Evolutionary conservation across 2,888 invertebrate genomes (phyloP), one percentile per base, ranked within the genome.

Genomic region (Tenthredo distinguenda): DNA sequence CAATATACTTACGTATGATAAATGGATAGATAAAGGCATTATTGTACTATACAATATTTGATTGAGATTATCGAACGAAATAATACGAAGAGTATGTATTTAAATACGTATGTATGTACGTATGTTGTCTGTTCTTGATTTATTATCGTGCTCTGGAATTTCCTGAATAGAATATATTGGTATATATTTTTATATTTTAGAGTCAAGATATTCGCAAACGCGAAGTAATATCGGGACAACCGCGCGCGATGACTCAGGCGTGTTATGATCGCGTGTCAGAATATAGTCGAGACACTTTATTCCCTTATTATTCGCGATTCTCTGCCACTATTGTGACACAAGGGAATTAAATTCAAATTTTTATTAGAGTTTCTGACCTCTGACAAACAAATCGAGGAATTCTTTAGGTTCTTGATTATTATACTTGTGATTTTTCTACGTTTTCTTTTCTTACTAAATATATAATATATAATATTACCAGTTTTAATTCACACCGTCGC

Each of bases 201-300:
- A 31, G 26, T 31, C 10, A 65, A 21, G 18, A 50, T n/a, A 50
- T n/a, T 50, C 7, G n/a, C n/a, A n/a, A 55, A 55, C n/a, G 26
- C 21, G 26, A 62, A 26, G 62, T 12, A 62, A 62, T 62, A 62
- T 62, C 62, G 7, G 26, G 10, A 62, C 9, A 62, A 26, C 10
- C 12, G 47, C 47, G 47, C 4, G 47, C 47, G 68, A 68, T 68
- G 68, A 68, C 6, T 68, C 68, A 68, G 68, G 68, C 34, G 68
- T 62, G 26, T 62, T 62, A 62, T 12, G 62, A 62, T 62, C 62
- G 62, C 62, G 62, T 62, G 62, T 62, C 12, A 62, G 62, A 12
- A 7, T 34, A 34, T 34, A 15, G 34, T 34, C 31, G 68, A 26
- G 34, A 34, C 34, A 85, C 62, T 77, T 68, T 85, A 37, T 72